A percentile compares a stretch with the other conserved stretches of the same genome.
These are phyloP conservation scores for Cephus nigrinus DNA, from an alignment of 2,888 invertebrate genomes.

Conservation along the genomic window DNA sequence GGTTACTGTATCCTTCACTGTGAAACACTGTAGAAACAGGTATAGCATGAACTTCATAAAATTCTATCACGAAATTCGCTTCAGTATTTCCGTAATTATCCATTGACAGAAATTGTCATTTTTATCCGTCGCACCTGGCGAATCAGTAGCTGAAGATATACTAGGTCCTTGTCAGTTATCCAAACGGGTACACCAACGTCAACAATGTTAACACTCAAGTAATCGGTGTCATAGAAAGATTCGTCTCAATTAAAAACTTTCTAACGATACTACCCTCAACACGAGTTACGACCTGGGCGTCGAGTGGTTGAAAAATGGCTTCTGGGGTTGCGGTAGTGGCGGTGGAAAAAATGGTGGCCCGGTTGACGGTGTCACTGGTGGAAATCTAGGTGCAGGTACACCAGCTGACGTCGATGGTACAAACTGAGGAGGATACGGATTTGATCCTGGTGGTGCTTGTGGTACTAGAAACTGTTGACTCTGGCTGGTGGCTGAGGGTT, in stretches of 20 bases:
- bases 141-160: neutral
- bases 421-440: conserved; percentile 61
- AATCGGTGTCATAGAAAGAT: neutral
- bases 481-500: conserved; percentile 15
- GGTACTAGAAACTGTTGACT: conserved; percentile 48
- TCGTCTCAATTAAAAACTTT: conserved; percentile 32
- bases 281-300: conserved; percentile 55
- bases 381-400: conserved; percentile 39
- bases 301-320: conserved; percentile 52
- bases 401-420: conserved; percentile 41
- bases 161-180: neutral
- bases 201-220: neutral
- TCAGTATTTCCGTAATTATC: neutral
- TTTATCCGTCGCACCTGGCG: neutral
- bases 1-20: neutral
- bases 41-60: neutral
- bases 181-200: neutral
- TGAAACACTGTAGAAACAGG: neutral
- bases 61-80: neutral
- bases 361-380: conserved; percentile 35
- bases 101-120: neutral
- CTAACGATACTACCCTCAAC: conserved; percentile 41
- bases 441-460: conserved; percentile 62
- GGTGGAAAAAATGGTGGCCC: conserved; percentile 24
- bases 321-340: conserved; percentile 32